A percentile compares a stretch with the other conserved stretches of the same genome.
phyloP scores from a whole-genome alignment of 2,113 vertebrate genomes.

The Silurus asotus region DNA sequence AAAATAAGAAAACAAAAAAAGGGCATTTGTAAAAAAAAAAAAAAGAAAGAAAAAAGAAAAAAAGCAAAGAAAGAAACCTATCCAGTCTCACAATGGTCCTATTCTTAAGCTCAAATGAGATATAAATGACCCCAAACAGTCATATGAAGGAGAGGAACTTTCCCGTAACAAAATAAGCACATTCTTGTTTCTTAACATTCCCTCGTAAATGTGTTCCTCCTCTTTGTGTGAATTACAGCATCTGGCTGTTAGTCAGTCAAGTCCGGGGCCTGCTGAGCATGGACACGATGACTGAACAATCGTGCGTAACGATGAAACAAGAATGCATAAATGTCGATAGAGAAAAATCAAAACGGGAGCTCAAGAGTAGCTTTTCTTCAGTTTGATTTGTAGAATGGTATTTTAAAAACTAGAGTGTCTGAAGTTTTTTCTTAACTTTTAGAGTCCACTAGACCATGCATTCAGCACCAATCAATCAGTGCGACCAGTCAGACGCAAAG shows the following conservation, averaged over 20 bases:
- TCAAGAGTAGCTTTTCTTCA: background rate
- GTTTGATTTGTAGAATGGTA: conserved; percentile 19
- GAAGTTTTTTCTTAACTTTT: conserved; percentile 31
- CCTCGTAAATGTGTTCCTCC: conserved; percentile 52
- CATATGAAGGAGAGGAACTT: conserved; percentile 45
- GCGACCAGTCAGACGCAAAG: conserved; percentile 39
- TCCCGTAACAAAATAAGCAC: conserved; percentile 44
- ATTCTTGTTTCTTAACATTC: conserved; percentile 40
- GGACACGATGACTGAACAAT: conserved; percentile 48
- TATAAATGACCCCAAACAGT: conserved; percentile 50
- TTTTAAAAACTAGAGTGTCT: conserved; percentile 16
- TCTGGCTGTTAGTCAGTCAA: conserved; percentile 43
- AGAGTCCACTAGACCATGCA: conserved; percentile 38
- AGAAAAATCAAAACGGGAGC: background rate
- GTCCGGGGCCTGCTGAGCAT: conserved; percentile 26
- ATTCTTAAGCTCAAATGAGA: conserved; percentile 49
- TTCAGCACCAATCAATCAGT: conserved; percentile 48
- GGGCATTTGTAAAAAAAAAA: conserved; percentile 23
- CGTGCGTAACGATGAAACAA: conserved; percentile 40
- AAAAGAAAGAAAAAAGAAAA: conserved; percentile 8
- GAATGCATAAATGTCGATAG: conserved; percentile 24
- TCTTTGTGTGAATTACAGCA: conserved; percentile 46
- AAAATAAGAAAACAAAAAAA: conserved; percentile 53
- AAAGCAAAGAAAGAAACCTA: conserved; percentile 6
- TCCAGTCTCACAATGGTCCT: conserved; percentile 39